These are phyloP conservation scores for Chloroceryle amazona DNA, from an alignment of 2,797 vertebrate genomes.

Conservation along the genomic window DNA sequence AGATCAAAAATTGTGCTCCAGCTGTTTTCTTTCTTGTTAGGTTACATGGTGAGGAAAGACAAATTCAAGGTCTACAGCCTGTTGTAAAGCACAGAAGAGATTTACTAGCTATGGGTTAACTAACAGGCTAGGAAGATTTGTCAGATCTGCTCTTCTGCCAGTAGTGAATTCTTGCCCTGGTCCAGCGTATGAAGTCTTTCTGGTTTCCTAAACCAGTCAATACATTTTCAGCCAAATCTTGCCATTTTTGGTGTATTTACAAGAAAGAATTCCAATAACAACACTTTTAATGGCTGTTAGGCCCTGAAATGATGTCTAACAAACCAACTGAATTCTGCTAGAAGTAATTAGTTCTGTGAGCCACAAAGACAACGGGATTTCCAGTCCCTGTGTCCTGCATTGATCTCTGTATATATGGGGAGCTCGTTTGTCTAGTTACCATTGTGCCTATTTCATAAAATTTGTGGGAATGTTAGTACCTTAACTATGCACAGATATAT, in stretches of 20 bases:
- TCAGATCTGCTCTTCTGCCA: neutral
- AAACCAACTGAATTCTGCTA: neutral
- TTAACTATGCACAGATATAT: neutral
- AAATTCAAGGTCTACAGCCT: neutral
- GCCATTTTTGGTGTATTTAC: accelerated
- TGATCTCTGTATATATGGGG: neutral
- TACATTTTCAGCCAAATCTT: neutral
- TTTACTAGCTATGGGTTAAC: neutral
- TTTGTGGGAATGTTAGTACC: neutral
- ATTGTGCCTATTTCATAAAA: neutral
- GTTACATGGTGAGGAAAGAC: accelerated
- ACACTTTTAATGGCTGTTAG: neutral
- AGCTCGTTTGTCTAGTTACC: neutral
- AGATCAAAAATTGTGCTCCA: neutral
- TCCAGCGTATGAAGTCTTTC: neutral
- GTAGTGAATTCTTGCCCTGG: neutral
- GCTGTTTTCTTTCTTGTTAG: neutral
- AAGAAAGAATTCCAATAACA: neutral
- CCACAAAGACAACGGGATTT: neutral
- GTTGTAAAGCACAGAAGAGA: neutral
- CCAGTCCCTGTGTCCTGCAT: neutral
- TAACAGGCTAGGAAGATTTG: neutral
- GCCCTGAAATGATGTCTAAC: neutral
- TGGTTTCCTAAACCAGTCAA: neutral
- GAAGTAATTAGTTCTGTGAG: neutral